These are phyloP conservation scores for Leistus spinibarbis DNA, from an alignment of 2,888 invertebrate genomes.

Conservation along the genomic window DNA sequence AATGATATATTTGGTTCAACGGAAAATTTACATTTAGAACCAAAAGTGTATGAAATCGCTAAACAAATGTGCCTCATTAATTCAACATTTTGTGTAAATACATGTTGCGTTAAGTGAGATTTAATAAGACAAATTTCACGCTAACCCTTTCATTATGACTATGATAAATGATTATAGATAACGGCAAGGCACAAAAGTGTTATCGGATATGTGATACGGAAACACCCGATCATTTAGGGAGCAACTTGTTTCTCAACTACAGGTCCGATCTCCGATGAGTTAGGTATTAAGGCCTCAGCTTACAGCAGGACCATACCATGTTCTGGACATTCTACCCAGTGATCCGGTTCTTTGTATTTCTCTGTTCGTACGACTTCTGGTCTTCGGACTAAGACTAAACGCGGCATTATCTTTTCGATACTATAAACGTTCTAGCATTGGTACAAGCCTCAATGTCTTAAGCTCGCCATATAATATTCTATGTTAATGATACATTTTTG, in stretches of 20 bases:
- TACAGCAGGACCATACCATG: no score
- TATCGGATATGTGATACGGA: slow-evolving; percentile 46
- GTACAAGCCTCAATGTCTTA: no score
- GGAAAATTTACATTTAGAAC: no score
- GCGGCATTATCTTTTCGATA: slow-evolving; percentile 40
- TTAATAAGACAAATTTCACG: slow-evolving; percentile 41
- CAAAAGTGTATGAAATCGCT: slow-evolving; percentile 1
- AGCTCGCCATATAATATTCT: no score
- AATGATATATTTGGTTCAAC: no score
- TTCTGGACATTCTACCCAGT: no score
- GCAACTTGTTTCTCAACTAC: slow-evolving; percentile 12
- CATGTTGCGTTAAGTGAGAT: slow-evolving; percentile 24
- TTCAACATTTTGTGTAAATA: not conserved
- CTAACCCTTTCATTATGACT: slow-evolving; percentile 43
- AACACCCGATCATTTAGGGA: slow-evolving; percentile 44
- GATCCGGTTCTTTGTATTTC: slow-evolving; percentile 36
- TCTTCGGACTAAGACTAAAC: slow-evolving; percentile 29
- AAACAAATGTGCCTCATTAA: not conserved
- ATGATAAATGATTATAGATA: slow-evolving; percentile 42
- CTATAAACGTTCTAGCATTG: slow-evolving; percentile 43
- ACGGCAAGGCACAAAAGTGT: slow-evolving; percentile 43
- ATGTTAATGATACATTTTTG: no score
- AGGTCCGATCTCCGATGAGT: not conserved
- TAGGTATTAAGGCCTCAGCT: no score
- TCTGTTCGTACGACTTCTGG: slow-evolving; percentile 41